A percentile compares a stretch with the other conserved stretches of the same genome.
Conservation (phyloP, 2,888 invertebrate genomes). For the Erannis defoliaria region DNA sequence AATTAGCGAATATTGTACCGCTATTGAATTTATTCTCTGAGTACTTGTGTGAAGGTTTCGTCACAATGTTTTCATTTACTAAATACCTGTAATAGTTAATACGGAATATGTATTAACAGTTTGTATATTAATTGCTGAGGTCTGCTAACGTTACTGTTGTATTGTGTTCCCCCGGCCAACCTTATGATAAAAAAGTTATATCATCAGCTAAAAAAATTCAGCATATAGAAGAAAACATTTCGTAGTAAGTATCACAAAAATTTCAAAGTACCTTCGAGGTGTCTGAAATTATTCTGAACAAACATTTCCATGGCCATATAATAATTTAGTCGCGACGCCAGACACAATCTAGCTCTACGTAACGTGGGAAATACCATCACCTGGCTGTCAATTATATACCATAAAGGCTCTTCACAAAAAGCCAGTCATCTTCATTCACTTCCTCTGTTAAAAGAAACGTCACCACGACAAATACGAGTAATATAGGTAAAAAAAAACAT, state of each 20-base stretch:
- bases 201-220: not conserved
- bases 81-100: no score
- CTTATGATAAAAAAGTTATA: no score
- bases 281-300: conserved; percentile 7
- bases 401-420: conserved; percentile 1
- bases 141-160: no score
- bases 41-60: no score
- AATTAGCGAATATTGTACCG: no score
- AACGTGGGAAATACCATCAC: conserved; percentile 2
- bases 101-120: no score
- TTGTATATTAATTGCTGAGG: no score
- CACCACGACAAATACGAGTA: not conserved
- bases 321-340: conserved; percentile 3
- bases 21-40: no score
- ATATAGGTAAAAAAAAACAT: not conserved
- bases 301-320: conserved; percentile 5
- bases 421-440: not conserved
- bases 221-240: not conserved
- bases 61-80: no score
- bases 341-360: not conserved
- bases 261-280: not conserved
- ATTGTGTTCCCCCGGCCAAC: no score
- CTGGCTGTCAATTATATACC: not conserved
- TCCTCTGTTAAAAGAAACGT: not conserved
- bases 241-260: not conserved